Evolutionary conservation across 2,113 vertebrate species (phyloP), one percentile per base, ranked within the genome.

Genomic region (Tylochromis polylepis): DNA sequence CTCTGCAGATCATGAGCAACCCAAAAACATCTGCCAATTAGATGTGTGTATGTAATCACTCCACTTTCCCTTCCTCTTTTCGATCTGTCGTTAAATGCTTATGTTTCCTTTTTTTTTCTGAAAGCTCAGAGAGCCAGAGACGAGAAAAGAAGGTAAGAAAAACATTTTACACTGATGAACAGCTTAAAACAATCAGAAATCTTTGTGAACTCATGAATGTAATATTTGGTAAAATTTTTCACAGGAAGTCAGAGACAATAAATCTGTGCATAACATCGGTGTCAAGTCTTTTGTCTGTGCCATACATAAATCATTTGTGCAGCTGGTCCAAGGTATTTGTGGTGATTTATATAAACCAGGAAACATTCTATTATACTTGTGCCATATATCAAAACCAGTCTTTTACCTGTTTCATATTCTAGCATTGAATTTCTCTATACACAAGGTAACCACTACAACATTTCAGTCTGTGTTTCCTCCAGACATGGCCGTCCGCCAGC

Each of bases 401-500:
- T 55, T 55, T 22, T 0, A 55, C 53, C 20, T 22, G 11, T 55
- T 55, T 22, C 53, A 55, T 53, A 0, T 51, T 51, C 43, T 46
- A 46, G 43, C 43, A 2, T 49, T 49, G 0, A 20, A 51, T 51
- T 51, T 51, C 49, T 51, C 16, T 51, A 2, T 51, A 16, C 1
- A 51, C 49, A 0, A 51, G 53, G n/a, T n/a, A n/a, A 55, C 20
- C 1, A 55, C 51, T n/a, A 11, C 20, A 55, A 4, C 0, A 0
- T 22, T 56, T 56, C 0, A 22, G 1, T 56, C n/a, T 0, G n/a
- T 22, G n/a, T 56, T 56, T 56, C n/a, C 53, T 56, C 3, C 53
- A 56, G 15, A 9, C 36, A 38, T 3, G 36, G 36, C 36, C 0
- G n/a, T 56, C 53, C 53, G 0, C 53, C 0, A 56, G 53, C 53